Evolutionary conservation across 23 tunicate species (phyloP).

Genomic region (Botrylloides violaceus): DNA sequence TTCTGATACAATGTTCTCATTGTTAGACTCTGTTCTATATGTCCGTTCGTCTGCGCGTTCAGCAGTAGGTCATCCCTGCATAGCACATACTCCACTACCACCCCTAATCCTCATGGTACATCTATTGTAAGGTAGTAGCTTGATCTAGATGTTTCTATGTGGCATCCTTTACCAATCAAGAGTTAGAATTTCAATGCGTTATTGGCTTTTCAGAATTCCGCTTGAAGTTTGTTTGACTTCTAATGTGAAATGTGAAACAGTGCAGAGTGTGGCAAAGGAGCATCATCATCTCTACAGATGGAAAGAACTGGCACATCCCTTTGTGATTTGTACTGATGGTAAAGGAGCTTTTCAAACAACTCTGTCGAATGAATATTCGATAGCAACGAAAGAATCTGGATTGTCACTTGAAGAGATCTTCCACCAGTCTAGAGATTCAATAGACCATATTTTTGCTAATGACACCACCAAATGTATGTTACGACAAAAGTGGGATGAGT

Average conservation of each 20-base stretch:
- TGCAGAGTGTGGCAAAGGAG: conserved; percentile 31
- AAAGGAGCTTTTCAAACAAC: conserved; percentile 78
- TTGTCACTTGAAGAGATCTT: conserved; percentile 22
- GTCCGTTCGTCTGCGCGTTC: too few species aligned
- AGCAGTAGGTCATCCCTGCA: too few species aligned
- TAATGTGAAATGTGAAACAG: conserved; percentile 61
- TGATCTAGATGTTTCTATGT: too few species aligned
- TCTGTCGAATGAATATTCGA: conserved; percentile 61
- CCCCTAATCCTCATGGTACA: too few species aligned
- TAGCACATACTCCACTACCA: too few species aligned
- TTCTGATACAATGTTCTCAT: too few species aligned
- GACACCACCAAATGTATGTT: conserved; percentile 29
- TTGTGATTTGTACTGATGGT: conserved; percentile 76
- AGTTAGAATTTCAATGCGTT: too few species aligned
- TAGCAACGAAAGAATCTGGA: conserved; percentile 26
- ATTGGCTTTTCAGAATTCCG: conserved; percentile 36
- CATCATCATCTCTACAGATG: conserved; percentile 65
- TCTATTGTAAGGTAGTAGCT: too few species aligned
- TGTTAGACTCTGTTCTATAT: too few species aligned
- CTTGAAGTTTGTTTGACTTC: conserved; percentile 87
- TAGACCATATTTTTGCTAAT: conserved; percentile 62
- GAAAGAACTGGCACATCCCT: conserved; percentile 2
- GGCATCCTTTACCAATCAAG: too few species aligned
- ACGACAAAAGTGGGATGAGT: conserved; percentile 3
- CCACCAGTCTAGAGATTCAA: conserved; percentile 33